Evolutionary conservation across 2,888 invertebrate species (phyloP), one percentile per base, ranked within the genome.

Genomic region (Pristionchus mayeri): DNA sequence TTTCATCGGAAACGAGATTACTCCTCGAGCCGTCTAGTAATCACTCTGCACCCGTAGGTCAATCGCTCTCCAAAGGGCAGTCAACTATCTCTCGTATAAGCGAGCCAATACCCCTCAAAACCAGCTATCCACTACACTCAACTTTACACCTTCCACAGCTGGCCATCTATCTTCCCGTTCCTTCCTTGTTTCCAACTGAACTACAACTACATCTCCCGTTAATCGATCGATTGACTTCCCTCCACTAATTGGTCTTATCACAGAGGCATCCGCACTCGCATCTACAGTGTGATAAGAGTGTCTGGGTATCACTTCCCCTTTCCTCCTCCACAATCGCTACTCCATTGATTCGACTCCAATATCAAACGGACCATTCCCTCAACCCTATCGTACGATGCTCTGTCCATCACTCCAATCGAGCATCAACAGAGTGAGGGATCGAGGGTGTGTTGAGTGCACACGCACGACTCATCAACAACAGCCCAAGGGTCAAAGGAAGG

Each of bases 191-290:
- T 37, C 9, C 50, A 11, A 24, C 50, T n/a, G 50, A 27, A 50
- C 50, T 48, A 50, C 76, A 2, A 3, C 50, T 27, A 76, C 13
- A 3, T 0, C 21, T 30, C 30, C 27, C 9, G 30, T 50, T 30
- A 78, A 78, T 78, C 48, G n/a, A 78, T 78, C 76, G 50, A 78
- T 78, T 18, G 30, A 37, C 16, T 67, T 13, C 37, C 40, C 4
- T 40, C 71, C 40, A 71, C 71, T 71, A 71, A 71, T 71, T 71
- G 71, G 37, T 71, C 71, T 71, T 71, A 71, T 71, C 71, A 71
- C 3, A 3, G 71, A n/a, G 40, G 40, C 21, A 21, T 34, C 71
- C 71, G 44, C 71, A 71, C 71, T 71, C 71, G 44, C 30, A 71
- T 40, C 44, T 71, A 3, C n/a, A 54, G 71, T 63, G 40, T 71